phyloP scores from a whole-genome alignment of 2,888 invertebrate genomes.

The Agrenia bidenticulata region DNA sequence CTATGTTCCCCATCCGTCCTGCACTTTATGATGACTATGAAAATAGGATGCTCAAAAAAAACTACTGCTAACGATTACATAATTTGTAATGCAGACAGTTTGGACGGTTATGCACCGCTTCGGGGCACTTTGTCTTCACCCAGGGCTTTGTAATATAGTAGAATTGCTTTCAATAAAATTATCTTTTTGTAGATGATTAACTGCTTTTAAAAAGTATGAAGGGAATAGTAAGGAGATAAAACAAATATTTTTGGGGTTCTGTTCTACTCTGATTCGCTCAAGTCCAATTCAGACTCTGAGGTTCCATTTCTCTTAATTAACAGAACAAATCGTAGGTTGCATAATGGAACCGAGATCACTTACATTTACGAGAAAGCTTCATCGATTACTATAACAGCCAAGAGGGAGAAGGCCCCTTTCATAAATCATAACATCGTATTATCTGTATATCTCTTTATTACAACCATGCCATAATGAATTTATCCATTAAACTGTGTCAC shows the following conservation, averaged over 20 bases:
- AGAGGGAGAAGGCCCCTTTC: not conserved
- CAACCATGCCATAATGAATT: conserved; percentile 7
- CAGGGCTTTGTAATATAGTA: too few relatives aligned
- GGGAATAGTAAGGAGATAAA: too few relatives aligned
- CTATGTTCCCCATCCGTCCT: too few relatives aligned
- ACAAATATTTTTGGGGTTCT: not conserved
- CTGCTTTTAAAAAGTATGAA: too few relatives aligned
- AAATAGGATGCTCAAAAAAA: too few relatives aligned
- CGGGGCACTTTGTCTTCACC: too few relatives aligned
- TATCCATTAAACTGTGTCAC: not conserved
- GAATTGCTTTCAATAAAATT: too few relatives aligned
- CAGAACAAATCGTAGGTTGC: conserved; percentile 29
- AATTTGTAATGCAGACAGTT: too few relatives aligned
- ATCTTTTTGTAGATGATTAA: too few relatives aligned
- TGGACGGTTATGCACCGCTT: too few relatives aligned
- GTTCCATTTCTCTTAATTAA: conserved; percentile 24
- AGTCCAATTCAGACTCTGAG: not conserved
- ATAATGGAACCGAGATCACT: conserved; percentile 25
- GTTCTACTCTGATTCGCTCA: not conserved
- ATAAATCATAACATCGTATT: conserved; percentile 15
- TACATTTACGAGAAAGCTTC: conserved; percentile 17
- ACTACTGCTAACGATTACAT: too few relatives aligned
- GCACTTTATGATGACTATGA: too few relatives aligned
- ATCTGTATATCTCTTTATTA: conserved; percentile 17
- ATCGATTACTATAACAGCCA: conserved; percentile 3